Evolutionary conservation across 2,888 invertebrate genomes (phyloP), one percentile per base, ranked within the genome.

Genomic region (Spisula solida): DNA sequence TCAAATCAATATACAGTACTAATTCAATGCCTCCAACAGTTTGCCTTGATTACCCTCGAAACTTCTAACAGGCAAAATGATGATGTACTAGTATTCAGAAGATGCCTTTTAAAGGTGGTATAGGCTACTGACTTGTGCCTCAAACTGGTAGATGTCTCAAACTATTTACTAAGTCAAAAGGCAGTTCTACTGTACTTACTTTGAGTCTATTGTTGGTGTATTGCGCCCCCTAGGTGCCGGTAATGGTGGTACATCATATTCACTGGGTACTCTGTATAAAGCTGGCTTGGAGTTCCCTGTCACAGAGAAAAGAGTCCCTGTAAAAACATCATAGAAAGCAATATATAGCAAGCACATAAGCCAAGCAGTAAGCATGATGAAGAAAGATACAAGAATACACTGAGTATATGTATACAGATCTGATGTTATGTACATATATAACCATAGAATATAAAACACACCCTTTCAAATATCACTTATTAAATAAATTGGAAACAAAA

Each of bases 171-270:
- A 5, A 41, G 41, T 41, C 41, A 5, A 8, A 41, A 41, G 4
- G 8, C 41, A 41, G 41, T 41, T 41, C 8, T 2, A 41, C 2
- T 41, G 41, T 41, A 70, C 91, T 66, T 88, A 91, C 91, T 88
- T 92, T 86, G 91, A 81, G 81, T 92, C 92, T 81, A 66, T 78
- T 18, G 91, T 88, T 48, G 90, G 91, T 81, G 87, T 88, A 70
- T 92, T 93, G 81, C 92, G 83, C n/a, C 91, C 91, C 47, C 94
- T 85, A 1, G 94, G 94, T n/a, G 93, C 94, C 10, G 95, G 95
- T 56, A 94, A 93, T 1, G 96, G 96, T n/a, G 96, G 96, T 31
- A 95, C 94, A 92, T 96, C 96, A 86, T 96, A 96, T 47, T 96
- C 96, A 87, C 96, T 96, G 25, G 96, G 96, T 31, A 96, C 94